These are phyloP conservation scores for Baccha elongata DNA, from an alignment of 2,888 invertebrate genomes.

Conservation along the genomic window DNA sequence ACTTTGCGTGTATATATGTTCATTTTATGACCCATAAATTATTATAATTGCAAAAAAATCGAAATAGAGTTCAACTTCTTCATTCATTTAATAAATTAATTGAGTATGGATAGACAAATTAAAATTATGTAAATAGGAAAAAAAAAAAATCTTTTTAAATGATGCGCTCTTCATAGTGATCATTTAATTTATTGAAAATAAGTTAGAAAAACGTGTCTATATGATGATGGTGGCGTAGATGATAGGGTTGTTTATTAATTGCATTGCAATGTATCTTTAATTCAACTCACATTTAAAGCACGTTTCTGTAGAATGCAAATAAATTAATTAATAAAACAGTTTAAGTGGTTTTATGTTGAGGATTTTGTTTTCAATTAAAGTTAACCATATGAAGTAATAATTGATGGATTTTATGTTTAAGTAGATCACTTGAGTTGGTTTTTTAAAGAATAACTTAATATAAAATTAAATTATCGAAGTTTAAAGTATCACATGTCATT, in stretches of 20 bases:
- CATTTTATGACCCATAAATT: not conserved
- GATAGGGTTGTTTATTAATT: constrained; percentile 8
- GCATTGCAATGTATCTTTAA: constrained; percentile 18
- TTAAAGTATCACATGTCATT: too few species aligned
- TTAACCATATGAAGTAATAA: not conserved
- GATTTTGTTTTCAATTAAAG: not conserved
- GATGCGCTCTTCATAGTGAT: constrained; percentile 23
- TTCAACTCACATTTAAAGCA: constrained; percentile 42
- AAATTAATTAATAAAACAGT: constrained; percentile 13
- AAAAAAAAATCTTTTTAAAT: not conserved
- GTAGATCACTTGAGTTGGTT: too few species aligned
- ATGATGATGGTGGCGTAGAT: too few species aligned
- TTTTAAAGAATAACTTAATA: too few species aligned
- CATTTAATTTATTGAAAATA: constrained; percentile 23
- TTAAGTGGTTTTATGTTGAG: constrained; percentile 3
- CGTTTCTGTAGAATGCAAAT: constrained; percentile 20
- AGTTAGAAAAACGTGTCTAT: constrained; percentile 45
- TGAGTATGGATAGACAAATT: not conserved
- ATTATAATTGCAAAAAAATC: not conserved
- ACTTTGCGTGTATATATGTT: not conserved
- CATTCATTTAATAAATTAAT: not conserved
- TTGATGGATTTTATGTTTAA: too few species aligned
- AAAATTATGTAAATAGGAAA: constrained; percentile 28
- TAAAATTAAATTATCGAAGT: too few species aligned
- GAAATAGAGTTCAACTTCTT: not conserved